These are phyloP conservation scores for Nothobranchius kuhntae DNA, from an alignment of 2,113 vertebrate species.

Conservation along the genomic window DNA sequence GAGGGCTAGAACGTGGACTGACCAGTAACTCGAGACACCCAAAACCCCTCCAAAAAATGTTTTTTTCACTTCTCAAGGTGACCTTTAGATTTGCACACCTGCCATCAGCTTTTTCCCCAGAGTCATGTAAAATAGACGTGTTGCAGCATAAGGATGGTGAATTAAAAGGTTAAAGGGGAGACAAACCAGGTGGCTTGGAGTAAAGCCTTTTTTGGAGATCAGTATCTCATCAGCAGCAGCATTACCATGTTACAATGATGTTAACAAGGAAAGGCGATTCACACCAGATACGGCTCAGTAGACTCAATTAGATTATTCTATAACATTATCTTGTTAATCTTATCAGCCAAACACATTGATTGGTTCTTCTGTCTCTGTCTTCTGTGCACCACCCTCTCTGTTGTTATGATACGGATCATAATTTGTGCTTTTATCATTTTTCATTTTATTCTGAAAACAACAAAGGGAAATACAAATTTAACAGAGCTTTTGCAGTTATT, in stretches of 20 bases:
- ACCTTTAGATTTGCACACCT: too few species aligned
- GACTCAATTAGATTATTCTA: neutral
- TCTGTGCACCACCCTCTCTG: neutral
- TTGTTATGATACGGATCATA: neutral
- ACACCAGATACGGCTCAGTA: conserved; percentile 3
- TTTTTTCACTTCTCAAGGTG: too few species aligned
- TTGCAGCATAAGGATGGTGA: conserved; percentile 24
- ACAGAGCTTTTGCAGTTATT: too few species aligned
- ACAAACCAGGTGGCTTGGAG: conserved; percentile 40
- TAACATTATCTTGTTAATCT: conserved; percentile 22
- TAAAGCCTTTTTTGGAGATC: conserved; percentile 33
- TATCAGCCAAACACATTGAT: neutral
- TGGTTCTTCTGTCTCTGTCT: neutral
- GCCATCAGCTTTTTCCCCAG: neutral
- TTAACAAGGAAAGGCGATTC: conserved; percentile 2
- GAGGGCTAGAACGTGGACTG: too few species aligned
- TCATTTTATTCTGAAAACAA: neutral
- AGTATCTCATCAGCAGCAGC: conserved; percentile 13
- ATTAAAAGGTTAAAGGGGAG: conserved; percentile 43
- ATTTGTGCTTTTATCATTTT: neutral
- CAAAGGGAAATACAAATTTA: neutral
- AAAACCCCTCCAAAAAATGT: too few species aligned
- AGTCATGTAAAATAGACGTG: neutral
- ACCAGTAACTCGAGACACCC: too few species aligned
- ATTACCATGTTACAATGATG: conserved; percentile 32